Evolutionary conservation across 2,113 vertebrate genomes (phyloP), one percentile per base, ranked within the genome.

Genomic region (Triplophysa siluroides): DNA sequence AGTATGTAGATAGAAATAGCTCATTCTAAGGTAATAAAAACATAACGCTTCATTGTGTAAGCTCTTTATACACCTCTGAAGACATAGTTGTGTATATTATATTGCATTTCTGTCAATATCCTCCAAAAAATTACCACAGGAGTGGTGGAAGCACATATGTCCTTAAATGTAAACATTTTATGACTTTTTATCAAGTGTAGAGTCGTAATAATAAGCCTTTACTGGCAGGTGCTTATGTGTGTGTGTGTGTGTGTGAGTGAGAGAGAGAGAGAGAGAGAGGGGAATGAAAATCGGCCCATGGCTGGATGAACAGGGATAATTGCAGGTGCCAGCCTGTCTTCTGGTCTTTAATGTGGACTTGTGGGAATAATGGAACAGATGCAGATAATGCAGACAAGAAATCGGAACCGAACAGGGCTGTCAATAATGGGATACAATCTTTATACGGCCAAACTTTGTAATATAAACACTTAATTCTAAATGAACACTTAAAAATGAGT

Each of bases 251-350:
- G 52, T 52, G 50, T 4, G 50, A 54, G 52, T 19, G 52, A 54
- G 52, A 54, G 13, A 54, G 16, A 54, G 13, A 54, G 6, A 18
- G 52, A 7, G 81, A 88, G 89, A 88, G 88, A 90, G 87, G 87
- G 88, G 84, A 84, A 87, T 72, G 64, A 85, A 84, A 81, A 83
- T 81, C 18, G 63, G 72, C 81, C 81, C 83, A 90, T 74, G 89
- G 89, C 87, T 89, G 85, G 80, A 52, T 88, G 90, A 89, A 86
- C 90, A 89, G 38, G 86, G 88, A 90, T 90, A 93, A 91, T 92
- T 93, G 90, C 89, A 91, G 87, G 86, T 91, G 86, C 84, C 89
- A 87, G 86, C 80, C 86, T 87, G 89, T 85, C 88, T 84, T 85
- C 87, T 82, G 89, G 86, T 87, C 83, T 62, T 87, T 88, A 87